A percentile compares a stretch with the other conserved stretches of the same genome.
phyloP scores from a whole-genome alignment of 2,113 vertebrate species.

The Emydura subglobosa region DNA sequence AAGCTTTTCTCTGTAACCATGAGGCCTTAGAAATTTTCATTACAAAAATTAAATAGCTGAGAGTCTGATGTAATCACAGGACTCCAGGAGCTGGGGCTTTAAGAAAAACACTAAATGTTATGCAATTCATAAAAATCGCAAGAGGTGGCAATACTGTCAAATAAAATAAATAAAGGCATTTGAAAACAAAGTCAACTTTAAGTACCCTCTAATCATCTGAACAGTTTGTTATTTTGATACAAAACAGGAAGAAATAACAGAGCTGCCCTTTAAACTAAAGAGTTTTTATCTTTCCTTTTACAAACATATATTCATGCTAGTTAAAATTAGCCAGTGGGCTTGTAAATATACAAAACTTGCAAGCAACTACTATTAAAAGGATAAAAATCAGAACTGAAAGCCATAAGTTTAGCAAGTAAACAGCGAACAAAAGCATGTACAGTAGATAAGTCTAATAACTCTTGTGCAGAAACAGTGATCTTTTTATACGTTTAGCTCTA shows the following conservation, averaged over 20 bases:
- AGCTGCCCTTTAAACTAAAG: background rate
- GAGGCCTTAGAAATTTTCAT: background rate
- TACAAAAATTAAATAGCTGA: background rate
- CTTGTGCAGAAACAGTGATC: background rate
- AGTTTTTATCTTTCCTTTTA: slow-evolving; percentile 5
- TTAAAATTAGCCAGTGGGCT: background rate
- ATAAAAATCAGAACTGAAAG: slow-evolving; percentile 7
- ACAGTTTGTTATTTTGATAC: background rate
- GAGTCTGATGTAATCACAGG: background rate
- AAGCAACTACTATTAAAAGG: background rate
- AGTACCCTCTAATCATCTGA: background rate
- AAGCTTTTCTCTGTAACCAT: background rate
- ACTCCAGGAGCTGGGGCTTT: background rate
- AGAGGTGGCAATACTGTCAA: background rate
- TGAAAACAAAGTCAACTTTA: background rate
- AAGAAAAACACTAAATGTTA: too few relatives aligned
- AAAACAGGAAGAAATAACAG: background rate
- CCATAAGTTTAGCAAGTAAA: background rate
- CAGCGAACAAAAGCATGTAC: background rate
- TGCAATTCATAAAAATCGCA: background rate
- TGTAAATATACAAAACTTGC: slow-evolving; percentile 11
- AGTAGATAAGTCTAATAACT: background rate
- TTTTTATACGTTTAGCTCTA: slow-evolving; percentile 23
- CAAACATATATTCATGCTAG: background rate
- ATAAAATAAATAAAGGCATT: background rate